These are phyloP conservation scores for Spicauda simplicius DNA, from an alignment of 2,888 invertebrate genomes.

Conservation along the genomic window DNA sequence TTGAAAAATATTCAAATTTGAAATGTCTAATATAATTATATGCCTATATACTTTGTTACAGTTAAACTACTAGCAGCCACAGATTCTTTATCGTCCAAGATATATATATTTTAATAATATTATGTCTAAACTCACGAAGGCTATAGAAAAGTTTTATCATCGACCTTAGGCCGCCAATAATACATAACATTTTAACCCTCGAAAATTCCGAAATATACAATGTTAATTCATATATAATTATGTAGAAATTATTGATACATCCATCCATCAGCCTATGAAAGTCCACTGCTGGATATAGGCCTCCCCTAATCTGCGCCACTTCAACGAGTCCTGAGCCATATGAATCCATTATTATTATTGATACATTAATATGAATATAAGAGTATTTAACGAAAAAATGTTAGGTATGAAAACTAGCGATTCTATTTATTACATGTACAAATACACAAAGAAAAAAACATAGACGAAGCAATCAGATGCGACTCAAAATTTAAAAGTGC, in stretches of 20 bases:
- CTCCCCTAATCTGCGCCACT: too few relatives aligned
- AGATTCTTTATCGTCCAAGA: constrained; percentile 3
- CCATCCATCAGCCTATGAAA: too few relatives aligned
- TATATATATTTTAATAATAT: background rate
- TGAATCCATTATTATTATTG: too few relatives aligned
- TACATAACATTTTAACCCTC: background rate
- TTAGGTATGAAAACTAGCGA: background rate
- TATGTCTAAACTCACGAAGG: background rate
- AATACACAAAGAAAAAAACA: too few relatives aligned
- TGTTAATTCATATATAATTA: background rate
- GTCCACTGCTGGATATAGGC: too few relatives aligned
- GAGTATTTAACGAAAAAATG: background rate
- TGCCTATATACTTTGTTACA: constrained; percentile 5
- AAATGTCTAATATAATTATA: constrained; percentile 2
- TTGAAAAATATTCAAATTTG: constrained; percentile 8
- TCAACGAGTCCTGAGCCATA: too few relatives aligned
- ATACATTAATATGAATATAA: too few relatives aligned
- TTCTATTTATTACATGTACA: background rate
- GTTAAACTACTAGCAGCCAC: constrained; percentile 13
- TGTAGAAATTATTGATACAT: background rate
- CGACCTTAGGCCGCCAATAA: constrained; percentile 17
- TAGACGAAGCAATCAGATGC: too few relatives aligned
- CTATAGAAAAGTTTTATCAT: background rate
- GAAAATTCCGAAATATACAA: background rate
- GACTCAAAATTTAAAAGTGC: too few relatives aligned